Evolutionary conservation across 2,888 invertebrate species (phyloP), one percentile per base, ranked within the genome.

Genomic region (Diogma glabrata): DNA sequence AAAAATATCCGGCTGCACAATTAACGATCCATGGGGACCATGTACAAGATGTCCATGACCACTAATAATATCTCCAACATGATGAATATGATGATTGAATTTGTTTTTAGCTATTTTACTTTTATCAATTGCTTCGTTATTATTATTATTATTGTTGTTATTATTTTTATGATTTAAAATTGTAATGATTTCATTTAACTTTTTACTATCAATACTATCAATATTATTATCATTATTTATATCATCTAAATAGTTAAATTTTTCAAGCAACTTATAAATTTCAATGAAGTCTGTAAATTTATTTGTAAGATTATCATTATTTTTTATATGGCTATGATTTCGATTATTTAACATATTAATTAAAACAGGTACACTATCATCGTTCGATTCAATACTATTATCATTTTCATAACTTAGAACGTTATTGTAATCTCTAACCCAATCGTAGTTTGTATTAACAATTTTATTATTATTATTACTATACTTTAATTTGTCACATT

Each of bases 401-500:
- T 55, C 55, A 22, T 58, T 55, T 14, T 50, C 56, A n/a, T n/a
- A n/a, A n/a, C n/a, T n/a, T n/a, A n/a, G n/a, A n/a, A n/a, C n/a
- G n/a, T n/a, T n/a, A n/a, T n/a, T n/a, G n/a, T n/a, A n/a, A n/a
- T n/a, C n/a, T n/a, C n/a, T n/a, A n/a, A n/a, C n/a, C n/a, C n/a
- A n/a, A 40, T 50, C 52, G 26, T 52, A 54, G 19, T 55, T 54
- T 0, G 52, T 23, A 40, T 40, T 19, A 40, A 10, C 10, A 20
- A 4, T 5, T 19, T 10, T 3, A 6, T 12, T 14, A 14, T 20
- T 12, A n/a, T n/a, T n/a, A n/a, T n/a, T n/a, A n/a, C n/a, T n/a
- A n/a, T n/a, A n/a, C n/a, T n/a, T n/a, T n/a, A n/a, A n/a, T 52
- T 75, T 75, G 55, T 73, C 72, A 58, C 81, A 81, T 1, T 78